Base-by-base conservation (phyloP, 2,113 vertebrate species). In the Trematocara macrostoma region DNA sequence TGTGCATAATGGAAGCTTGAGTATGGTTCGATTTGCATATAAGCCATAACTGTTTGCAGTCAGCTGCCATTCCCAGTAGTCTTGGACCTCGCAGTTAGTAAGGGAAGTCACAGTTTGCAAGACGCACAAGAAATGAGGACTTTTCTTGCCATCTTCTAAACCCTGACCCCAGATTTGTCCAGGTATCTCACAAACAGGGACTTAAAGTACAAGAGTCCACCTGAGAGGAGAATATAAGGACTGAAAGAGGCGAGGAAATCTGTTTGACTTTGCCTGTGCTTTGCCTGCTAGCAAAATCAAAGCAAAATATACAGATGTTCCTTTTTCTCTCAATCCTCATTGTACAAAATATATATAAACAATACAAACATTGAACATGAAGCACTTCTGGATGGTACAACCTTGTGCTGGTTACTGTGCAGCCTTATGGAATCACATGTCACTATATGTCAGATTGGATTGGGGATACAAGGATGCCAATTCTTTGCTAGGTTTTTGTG, bases 61-160 rank as follows among this genome's bases (percentile, higher is more conserved):
- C 97, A 98, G 98, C 97, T 97, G 97, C 98, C 97, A 98, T 98
- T 98, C 96, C 97, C 97, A 98, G 97, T 97, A 98, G 95, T 97
- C 97, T 98, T 99, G 98, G 98, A 97, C 96, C 96, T 97, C 97
- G 95, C 89, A 96, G 97, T 98, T 98, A 98, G 97, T 98, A 98
- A 89, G 81, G 76, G 93, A 97, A 97, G 95, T 97, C 97, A 98
- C 96, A 98, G 97, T 97, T 97, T 97, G 97, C 96, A 99, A 97
- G 97, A 98, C 97, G 97, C 96, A 95, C 96, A 97, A 97, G 97
- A 97, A 97, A 86, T 93, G 92, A 95, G 61, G 42, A 61, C 71
- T 7, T 97, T 96, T 97, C 96, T 97, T 97, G 96, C 96, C 97
- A 96, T 96, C 97, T 97, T 98, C 95, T 97, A 97, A 97, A 98